Evolutionary conservation across 2,888 invertebrate genomes (phyloP).

Genomic region (Pelosia muscerda): DNA sequence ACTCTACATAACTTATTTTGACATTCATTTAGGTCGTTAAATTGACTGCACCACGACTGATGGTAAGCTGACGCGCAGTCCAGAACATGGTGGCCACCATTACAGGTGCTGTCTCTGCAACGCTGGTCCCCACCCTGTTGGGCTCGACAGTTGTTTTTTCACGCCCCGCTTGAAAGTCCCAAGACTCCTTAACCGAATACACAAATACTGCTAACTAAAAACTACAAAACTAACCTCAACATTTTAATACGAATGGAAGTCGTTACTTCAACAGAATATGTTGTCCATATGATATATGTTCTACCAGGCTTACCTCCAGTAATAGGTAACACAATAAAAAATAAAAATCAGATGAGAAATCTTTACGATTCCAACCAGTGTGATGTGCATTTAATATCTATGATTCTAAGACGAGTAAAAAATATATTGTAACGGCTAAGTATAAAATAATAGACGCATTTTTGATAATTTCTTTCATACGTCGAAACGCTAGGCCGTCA

Average conservation of each 20-base stretch:
- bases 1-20: no score
- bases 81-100: no score
- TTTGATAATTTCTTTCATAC: slow-evolving; percentile 64
- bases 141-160: no score
- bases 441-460: slow-evolving; percentile 72
- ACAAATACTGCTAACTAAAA: background rate
- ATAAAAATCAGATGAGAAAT: slow-evolving; percentile 6
- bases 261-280: background rate
- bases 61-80: no score
- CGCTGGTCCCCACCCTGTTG: no score
- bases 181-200: no score
- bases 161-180: no score
- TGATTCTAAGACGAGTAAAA: slow-evolving; percentile 27
- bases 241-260: background rate
- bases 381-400: slow-evolving; percentile 52
- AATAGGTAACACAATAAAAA: slow-evolving; percentile 10
- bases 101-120: no score
- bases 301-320: slow-evolving; percentile 3
- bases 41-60: no score
- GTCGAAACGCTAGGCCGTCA: slow-evolving; percentile 58
- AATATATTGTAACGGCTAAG: slow-evolving; percentile 58
- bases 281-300: slow-evolving; percentile 13
- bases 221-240: background rate
- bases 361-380: slow-evolving; percentile 8
- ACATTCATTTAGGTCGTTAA: no score